Evolutionary conservation across 2,888 invertebrate species (phyloP), one percentile per base, ranked within the genome.

Genomic region (Cerastis leucographa): DNA sequence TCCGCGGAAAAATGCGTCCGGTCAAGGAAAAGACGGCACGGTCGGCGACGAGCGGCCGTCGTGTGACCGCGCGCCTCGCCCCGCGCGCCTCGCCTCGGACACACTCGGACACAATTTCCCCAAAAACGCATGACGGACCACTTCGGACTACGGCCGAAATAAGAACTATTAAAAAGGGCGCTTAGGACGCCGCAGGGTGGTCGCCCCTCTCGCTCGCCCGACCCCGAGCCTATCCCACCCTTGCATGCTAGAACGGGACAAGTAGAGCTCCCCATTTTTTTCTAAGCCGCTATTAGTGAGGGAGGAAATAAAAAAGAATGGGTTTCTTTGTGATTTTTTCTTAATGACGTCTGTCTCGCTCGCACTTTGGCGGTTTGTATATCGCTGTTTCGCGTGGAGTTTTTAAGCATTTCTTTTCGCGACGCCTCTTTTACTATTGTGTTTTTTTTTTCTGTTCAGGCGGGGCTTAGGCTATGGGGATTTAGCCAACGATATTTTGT

Each of bases 1-100:
- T 96, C 96, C 95, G 95, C 95, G 95, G 96, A 97, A 96, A 97
- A 97, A 96, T 96, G 95, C 94, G 96, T 94, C 95, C 96, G 96
- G 95, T 94, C 94, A 95, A 96, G 96, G 94, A 96, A 95, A 95
- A 95, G 96, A 95, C 95, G 94, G 91, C 91, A 93, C 94, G 93
- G 91, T 89, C 91, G 91, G 91, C 93, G 92, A 88, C 91, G 89
- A 83, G 88, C 91, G 89, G 85, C 89, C 88, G 88, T 84, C 89
- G 89, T 86, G 89, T 90, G 91, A 85, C 89, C 87, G 90, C 74
- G 76, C 78, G 78, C 81, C 88, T 80, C 88, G 71, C 87, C 80
- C 88, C 84, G 90, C 89, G 81, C 80, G 84, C 85, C 88, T 86
- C 90, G 81, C 85, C 90, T 85, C 88, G 85, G 89, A 85, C 90